Conservation (phyloP, 1,140 invertebrate species). For the Steinernema khuongi region DNA sequence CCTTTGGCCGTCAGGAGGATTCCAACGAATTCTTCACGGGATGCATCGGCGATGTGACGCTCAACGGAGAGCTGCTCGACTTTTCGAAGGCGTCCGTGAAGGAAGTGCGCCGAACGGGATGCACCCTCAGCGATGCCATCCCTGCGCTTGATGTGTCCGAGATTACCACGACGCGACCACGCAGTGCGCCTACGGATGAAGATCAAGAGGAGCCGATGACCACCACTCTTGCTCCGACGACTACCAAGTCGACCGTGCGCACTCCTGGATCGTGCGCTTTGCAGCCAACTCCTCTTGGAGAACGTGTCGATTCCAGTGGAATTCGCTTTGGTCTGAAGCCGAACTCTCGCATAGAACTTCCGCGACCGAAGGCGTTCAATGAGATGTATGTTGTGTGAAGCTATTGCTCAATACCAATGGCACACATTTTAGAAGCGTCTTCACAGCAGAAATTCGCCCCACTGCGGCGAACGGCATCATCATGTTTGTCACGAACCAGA, state of each 20-base stretch:
- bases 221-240: conserved; percentile 6
- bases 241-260: conserved; percentile 11
- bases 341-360: conserved; percentile 68
- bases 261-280: conserved; percentile 62
- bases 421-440: conserved; percentile 62
- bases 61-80: conserved; percentile 75
- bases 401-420: conserved; percentile 20
- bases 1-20: conserved; percentile 29
- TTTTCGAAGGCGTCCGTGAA: conserved; percentile 66
- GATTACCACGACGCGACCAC: neutral
- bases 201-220: neutral
- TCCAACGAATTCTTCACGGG: conserved; percentile 66
- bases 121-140: conserved; percentile 60
- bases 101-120: conserved; percentile 65
- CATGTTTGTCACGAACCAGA: conserved; percentile 72
- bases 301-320: conserved; percentile 48
- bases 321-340: conserved; percentile 61
- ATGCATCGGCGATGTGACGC: conserved; percentile 78
- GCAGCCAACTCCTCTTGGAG: conserved; percentile 59
- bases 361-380: conserved; percentile 47
- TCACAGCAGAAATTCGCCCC: conserved; percentile 78
- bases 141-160: conserved; percentile 19
- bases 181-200: conserved; percentile 19
- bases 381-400: conserved; percentile 39
- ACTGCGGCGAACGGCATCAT: conserved; percentile 72